phyloP scores from a whole-genome alignment of 2,113 vertebrate species.

The Brachyistius frenatus region DNA sequence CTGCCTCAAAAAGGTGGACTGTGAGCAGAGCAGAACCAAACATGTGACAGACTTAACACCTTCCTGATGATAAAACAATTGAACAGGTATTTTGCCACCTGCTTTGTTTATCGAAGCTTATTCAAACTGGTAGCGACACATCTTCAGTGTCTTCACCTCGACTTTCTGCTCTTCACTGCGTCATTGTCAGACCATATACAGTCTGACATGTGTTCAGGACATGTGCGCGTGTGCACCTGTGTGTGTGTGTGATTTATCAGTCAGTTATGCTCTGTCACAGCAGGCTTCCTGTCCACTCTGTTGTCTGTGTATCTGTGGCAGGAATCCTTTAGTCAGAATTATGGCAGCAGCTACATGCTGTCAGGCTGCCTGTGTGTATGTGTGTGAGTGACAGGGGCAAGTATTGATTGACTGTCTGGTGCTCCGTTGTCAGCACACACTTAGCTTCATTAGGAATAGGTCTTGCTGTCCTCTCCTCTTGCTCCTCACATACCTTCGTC shows the following conservation, averaged over 20 bases:
- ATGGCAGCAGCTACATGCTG: slow-evolving; percentile 46
- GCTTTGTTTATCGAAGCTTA: not conserved
- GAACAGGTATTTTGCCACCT: not conserved
- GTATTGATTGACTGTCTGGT: slow-evolving; percentile 74
- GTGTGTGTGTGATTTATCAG: slow-evolving; percentile 15
- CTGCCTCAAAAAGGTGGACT: no score
- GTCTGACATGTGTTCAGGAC: not conserved
- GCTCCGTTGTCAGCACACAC: slow-evolving; percentile 66
- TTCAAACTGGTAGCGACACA: not conserved
- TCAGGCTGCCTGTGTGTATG: slow-evolving; percentile 4
- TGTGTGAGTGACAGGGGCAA: slow-evolving; percentile 30
- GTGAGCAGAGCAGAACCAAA: slow-evolving; percentile 15
- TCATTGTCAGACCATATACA: slow-evolving; percentile 1
- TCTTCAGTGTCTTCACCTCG: slow-evolving; percentile 13
- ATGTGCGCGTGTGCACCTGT: not conserved
- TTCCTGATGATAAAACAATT: slow-evolving; percentile 13
- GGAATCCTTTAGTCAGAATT: slow-evolving; percentile 71
- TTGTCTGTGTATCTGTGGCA: slow-evolving; percentile 46
- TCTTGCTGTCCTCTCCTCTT: slow-evolving; percentile 42
- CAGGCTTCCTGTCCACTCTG: slow-evolving; percentile 50
- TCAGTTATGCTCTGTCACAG: slow-evolving; percentile 59
- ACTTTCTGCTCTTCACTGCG: slow-evolving; percentile 8
- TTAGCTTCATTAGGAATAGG: slow-evolving; percentile 74
- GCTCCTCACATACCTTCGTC: slow-evolving; percentile 48
- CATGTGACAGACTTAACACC: slow-evolving; percentile 10